A percentile compares a stretch with the other conserved stretches of the same genome.
Conservation (phyloP, 2,888 invertebrate genomes). For the Steinernema carpocapsae region DNA sequence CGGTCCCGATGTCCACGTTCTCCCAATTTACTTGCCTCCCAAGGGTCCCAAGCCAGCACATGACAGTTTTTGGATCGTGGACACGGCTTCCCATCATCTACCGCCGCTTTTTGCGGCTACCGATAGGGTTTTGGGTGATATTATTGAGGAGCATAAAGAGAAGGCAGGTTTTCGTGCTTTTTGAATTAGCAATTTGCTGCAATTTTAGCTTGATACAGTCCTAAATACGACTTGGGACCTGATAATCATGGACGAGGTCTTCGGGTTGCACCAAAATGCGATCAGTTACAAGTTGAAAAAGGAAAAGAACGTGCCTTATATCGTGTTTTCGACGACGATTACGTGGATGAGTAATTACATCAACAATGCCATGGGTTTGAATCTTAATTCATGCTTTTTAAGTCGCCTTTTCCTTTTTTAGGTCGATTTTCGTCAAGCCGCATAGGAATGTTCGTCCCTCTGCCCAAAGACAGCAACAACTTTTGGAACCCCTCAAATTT, state of each 20-base stretch:
- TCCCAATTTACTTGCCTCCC: slow-evolving; percentile 39
- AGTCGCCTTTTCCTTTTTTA: neutral
- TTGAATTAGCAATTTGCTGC: neutral
- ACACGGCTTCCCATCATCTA: slow-evolving; percentile 17
- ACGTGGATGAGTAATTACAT: neutral
- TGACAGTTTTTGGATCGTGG: slow-evolving; percentile 31
- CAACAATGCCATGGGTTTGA: slow-evolving; percentile 12
- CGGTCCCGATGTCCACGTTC: slow-evolving; percentile 39
- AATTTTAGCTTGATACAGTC: slow-evolving; percentile 37
- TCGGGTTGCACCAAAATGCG: slow-evolving; percentile 45
- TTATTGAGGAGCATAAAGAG: slow-evolving; percentile 36
- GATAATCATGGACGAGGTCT: slow-evolving; percentile 50
- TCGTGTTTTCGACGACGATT: slow-evolving; percentile 32
- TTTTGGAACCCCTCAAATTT: slow-evolving; percentile 26
- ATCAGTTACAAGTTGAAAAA: slow-evolving; percentile 40
- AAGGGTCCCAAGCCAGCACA: neutral
- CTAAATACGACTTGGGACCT: slow-evolving; percentile 49
- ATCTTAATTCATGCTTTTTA: too few species aligned
- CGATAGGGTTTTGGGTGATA: slow-evolving; percentile 39
- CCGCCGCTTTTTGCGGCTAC: slow-evolving; percentile 34
- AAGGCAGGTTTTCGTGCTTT: slow-evolving; percentile 6
- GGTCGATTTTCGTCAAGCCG: slow-evolving; percentile 36
- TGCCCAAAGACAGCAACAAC: slow-evolving; percentile 35
- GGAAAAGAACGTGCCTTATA: slow-evolving; percentile 39
- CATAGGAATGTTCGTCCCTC: slow-evolving; percentile 36